Evolutionary conservation across 1,140 invertebrate genomes (phyloP).

Genomic region (Neoseiulus cucumeris): DNA sequence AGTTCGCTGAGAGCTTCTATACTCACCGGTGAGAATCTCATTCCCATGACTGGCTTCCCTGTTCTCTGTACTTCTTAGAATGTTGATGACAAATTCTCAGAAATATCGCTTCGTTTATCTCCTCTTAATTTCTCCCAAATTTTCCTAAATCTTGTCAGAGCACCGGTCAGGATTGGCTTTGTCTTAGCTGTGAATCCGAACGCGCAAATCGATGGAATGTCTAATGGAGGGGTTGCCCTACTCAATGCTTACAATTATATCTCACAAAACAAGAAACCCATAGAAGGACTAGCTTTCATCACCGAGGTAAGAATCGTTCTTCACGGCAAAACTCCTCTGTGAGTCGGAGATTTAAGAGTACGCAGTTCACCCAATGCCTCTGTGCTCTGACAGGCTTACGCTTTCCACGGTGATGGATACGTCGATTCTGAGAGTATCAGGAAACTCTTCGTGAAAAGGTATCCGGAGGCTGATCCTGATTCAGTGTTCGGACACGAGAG

Average conservation of each 20-base stretch:
- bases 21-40: slow-evolving; percentile 37
- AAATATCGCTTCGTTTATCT: neutral
- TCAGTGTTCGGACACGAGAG: slow-evolving; percentile 69
- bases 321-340: neutral
- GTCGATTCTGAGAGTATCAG: slow-evolving; percentile 44
- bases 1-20: slow-evolving; percentile 73
- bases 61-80: too few species aligned
- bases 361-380: neutral
- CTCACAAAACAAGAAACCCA: slow-evolving; percentile 44
- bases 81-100: too few species aligned
- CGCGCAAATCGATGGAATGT: slow-evolving; percentile 36
- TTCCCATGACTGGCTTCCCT: slow-evolving; percentile 38
- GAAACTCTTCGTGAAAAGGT: slow-evolving; percentile 44
- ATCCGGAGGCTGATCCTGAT: slow-evolving; percentile 41
- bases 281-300: slow-evolving; percentile 55
- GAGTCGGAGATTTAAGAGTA: neutral
- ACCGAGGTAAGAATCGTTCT: slow-evolving; percentile 41
- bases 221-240: slow-evolving; percentile 59
- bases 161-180: slow-evolving; percentile 50
- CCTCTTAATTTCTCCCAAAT: neutral
- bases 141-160: neutral
- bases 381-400: slow-evolving; percentile 25
- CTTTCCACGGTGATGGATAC: slow-evolving; percentile 25
- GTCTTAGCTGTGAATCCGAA: slow-evolving; percentile 53
- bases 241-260: slow-evolving; percentile 83